Conservation (phyloP, 2,888 invertebrate genomes). For the Phragmatobia fuliginosa region DNA sequence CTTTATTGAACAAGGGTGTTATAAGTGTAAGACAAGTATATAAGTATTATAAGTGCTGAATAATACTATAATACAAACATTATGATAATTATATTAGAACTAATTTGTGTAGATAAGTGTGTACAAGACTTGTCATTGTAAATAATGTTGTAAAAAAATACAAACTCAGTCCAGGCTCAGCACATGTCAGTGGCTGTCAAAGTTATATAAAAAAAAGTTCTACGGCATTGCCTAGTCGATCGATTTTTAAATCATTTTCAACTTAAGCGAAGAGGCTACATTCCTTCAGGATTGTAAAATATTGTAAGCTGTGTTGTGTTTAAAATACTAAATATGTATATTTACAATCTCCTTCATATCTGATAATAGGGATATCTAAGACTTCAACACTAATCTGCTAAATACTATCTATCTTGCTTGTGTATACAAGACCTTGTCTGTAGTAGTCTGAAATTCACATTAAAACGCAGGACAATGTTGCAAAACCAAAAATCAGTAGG, state of each 20-base stretch:
- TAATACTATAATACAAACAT: not conserved
- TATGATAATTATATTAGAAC: not conserved
- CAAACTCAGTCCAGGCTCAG: not conserved
- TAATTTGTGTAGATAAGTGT: not conserved
- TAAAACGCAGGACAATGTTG: not conserved
- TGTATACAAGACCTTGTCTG: not conserved
- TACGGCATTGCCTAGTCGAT: slow-evolving; percentile 33
- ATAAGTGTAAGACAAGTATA: too few relatives aligned
- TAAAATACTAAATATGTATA: slow-evolving; percentile 18
- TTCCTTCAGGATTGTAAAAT: slow-evolving; percentile 4
- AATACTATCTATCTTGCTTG: not conserved
- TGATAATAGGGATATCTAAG: not conserved
- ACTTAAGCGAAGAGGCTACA: slow-evolving; percentile 41
- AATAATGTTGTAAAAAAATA: not conserved
- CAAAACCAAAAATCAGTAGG: not conserved
- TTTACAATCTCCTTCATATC: not conserved
- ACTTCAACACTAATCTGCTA: not conserved
- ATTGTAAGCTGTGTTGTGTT: slow-evolving; percentile 7
- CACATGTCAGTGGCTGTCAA: not conserved
- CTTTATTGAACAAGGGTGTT: not conserved
- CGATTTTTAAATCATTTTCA: slow-evolving; percentile 17
- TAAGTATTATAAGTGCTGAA: not conserved
- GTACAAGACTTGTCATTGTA: not conserved
- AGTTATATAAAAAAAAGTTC: not conserved
- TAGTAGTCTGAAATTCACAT: not conserved